Conservation (phyloP, 1,140 invertebrate genomes). For the Protaetia brevitarsis region DNA sequence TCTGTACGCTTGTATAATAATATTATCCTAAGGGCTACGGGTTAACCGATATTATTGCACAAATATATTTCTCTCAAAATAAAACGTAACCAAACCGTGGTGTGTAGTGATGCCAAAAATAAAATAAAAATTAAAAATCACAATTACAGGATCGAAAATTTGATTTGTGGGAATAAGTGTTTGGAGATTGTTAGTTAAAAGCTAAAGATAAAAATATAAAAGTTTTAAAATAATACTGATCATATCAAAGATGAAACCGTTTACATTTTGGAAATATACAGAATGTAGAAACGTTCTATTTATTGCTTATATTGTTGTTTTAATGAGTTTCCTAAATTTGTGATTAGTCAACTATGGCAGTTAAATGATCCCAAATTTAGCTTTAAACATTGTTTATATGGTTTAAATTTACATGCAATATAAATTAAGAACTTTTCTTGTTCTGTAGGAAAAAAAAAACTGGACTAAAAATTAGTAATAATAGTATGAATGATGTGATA, state of each 20-base stretch:
- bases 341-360: too few relatives aligned
- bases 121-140: slow-evolving; percentile 34
- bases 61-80: slow-evolving; percentile 30
- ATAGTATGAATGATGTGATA: too few relatives aligned
- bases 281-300: too few relatives aligned
- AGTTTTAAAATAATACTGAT: slow-evolving; percentile 7
- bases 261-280: background rate
- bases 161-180: slow-evolving; percentile 27
- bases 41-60: slow-evolving; percentile 18
- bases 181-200: background rate
- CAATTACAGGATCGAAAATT: background rate
- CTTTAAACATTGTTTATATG: too few relatives aligned
- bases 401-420: too few relatives aligned
- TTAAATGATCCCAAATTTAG: too few relatives aligned
- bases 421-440: too few relatives aligned
- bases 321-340: too few relatives aligned
- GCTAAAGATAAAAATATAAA: background rate
- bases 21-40: slow-evolving; percentile 7
- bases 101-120: slow-evolving; percentile 41
- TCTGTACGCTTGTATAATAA: background rate
- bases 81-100: slow-evolving; percentile 47
- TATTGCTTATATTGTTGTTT: too few relatives aligned
- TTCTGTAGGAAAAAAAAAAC: too few relatives aligned
- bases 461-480: too few relatives aligned
- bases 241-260: background rate